Percentiles rank a stretch among this genome's conserved stretches.
Evolutionary conservation across 2,797 vertebrate genomes (phyloP).

Genomic region (Brachymystax lenok): DNA sequence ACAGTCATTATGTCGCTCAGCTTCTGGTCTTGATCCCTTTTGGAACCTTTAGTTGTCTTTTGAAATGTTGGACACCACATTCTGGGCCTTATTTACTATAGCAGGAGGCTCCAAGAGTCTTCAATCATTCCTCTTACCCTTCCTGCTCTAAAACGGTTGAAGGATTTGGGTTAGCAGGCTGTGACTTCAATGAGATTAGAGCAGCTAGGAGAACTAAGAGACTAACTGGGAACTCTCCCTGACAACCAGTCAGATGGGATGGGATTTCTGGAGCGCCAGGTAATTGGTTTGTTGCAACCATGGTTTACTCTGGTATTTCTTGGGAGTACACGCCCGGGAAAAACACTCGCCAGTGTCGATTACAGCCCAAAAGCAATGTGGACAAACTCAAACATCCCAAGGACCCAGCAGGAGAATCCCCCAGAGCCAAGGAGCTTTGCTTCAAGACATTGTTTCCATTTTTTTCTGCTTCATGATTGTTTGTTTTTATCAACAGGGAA

Average conservation of each 20-base stretch:
- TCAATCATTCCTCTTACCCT: background rate
- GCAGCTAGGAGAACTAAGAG: slow-evolving; percentile 1
- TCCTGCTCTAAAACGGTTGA: background rate
- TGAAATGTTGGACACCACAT: background rate
- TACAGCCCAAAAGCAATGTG: slow-evolving; percentile 44
- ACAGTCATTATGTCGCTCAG: background rate
- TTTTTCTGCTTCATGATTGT: background rate
- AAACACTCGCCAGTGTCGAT: slow-evolving; percentile 16
- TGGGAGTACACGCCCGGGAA: slow-evolving; percentile 33
- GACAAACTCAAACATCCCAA: slow-evolving; percentile 13
- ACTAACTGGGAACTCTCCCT: slow-evolving; percentile 38
- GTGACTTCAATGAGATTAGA: background rate
- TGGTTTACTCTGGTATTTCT: slow-evolving; percentile 35
- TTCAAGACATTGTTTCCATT: background rate
- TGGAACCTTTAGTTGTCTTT: background rate
- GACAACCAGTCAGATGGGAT: slow-evolving; percentile 27
- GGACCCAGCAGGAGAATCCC: background rate
- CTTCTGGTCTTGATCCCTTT: background rate
- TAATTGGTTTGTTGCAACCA: slow-evolving; percentile 55
- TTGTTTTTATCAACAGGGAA: background rate
- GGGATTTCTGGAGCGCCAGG: slow-evolving; percentile 26
- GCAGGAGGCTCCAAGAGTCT: background rate
- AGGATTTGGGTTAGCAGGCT: slow-evolving; percentile 11
- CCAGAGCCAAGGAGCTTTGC: background rate
- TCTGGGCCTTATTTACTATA: background rate